Evolutionary conservation across 2,113 vertebrate species (phyloP), one percentile per base, ranked within the genome.

Genomic region (Serinus canaria): DNA sequence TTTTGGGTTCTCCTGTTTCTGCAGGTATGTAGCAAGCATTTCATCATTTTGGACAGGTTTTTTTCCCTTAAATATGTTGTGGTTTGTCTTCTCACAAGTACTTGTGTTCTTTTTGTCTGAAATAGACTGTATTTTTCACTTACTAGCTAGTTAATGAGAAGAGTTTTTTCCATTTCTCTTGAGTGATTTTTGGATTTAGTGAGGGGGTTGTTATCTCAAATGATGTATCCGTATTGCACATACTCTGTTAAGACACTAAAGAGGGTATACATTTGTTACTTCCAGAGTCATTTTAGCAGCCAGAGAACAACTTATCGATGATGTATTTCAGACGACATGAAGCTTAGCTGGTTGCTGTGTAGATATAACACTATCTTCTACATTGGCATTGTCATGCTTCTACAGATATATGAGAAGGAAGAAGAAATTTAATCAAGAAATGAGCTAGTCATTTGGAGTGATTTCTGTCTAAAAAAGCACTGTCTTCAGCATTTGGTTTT

Each of bases 1-100:
- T 98, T 77, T 97, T 99, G 73, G 97, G 98, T 58, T 99, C 99
- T 83, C 98, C 99, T 72, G 83, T 98, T 82, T 96, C 97, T 92
- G 66, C 98, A 69, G 75, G 98, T 98, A 91, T 96, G 97, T 97
- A 95, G 39, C 41, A 93, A 89, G 31, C 22, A 20, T 46, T 86
- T 75, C 16, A 69, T 43, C 24, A 4, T 11, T 67, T 76, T 49
- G 6, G 16, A 22, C 8, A 20, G 24, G 0, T 13, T 30, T 92
- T 30, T 15, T 16, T 46, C 9, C 30, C 28, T 59, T 60, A 18
- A 78, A 6, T 56, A 18, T 28, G 1, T 72, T 73, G 9, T 22
- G 6, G 44, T 89, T 83, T 91, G 19, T 70, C 10, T n/a, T 81
- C 6, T 76, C 11, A 28, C 3, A 52, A 75, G 24, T 86, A n/a